A percentile compares a stretch with the other conserved stretches of the same genome.
Evolutionary conservation across 30 jellyfish, hydroid and myxozoan species (phyloP).

Genomic region (Rhopilema esculentum): DNA sequence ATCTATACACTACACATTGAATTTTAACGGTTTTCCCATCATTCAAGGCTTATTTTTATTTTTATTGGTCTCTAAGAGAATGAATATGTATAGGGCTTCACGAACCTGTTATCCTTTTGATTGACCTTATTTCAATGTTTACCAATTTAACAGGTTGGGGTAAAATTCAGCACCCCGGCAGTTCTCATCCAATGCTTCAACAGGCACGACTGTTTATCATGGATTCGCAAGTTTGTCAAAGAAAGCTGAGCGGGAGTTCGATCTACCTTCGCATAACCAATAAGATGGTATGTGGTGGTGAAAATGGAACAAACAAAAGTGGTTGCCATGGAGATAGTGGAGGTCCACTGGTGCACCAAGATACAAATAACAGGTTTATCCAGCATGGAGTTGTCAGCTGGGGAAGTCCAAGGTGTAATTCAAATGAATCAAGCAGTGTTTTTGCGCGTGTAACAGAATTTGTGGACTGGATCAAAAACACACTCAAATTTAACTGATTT

Average conservation of each 20-base stretch:
- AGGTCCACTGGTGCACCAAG: background rate
- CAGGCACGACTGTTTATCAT: background rate
- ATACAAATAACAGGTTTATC: background rate
- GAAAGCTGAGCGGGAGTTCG: background rate
- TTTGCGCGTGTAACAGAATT: conserved; percentile 1
- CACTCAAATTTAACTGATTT: background rate
- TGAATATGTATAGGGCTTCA: no score
- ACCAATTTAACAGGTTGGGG: conserved; percentile 28
- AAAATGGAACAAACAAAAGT: background rate
- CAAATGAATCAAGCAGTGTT: background rate
- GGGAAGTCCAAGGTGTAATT: background rate
- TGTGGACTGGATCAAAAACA: background rate
- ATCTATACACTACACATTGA: no score
- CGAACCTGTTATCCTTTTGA: no score
- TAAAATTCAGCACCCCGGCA: conserved; percentile 26
- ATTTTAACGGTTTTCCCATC: no score
- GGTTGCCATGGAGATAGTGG: conserved; percentile 7
- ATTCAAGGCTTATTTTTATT: no score
- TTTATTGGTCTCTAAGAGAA: no score
- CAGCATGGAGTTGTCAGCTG: background rate
- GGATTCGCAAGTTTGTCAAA: background rate
- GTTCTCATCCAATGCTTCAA: conserved; percentile 34
- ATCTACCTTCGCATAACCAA: background rate
- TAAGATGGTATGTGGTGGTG: background rate
- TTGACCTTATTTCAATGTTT: background rate